These are phyloP conservation scores for Ellobius talpinus DNA, from an alignment of 2,113 vertebrate species.

Conservation along the genomic window DNA sequence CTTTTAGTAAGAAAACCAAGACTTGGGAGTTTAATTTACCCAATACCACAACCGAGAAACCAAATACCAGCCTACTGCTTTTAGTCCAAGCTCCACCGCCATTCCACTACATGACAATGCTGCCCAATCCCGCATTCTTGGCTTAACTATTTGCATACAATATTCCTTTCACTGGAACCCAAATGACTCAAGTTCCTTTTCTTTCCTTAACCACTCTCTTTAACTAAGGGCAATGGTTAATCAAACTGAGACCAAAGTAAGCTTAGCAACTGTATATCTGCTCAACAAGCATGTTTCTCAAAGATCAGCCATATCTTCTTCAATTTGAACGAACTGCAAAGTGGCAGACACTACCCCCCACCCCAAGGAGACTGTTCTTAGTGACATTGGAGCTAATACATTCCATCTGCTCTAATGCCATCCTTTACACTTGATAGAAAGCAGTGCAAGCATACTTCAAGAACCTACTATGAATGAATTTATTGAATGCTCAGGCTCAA, in stretches of 20 bases:
- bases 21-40: slow-evolving; percentile 31
- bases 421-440: not conserved
- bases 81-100: slow-evolving; percentile 15
- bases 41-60: slow-evolving; percentile 17
- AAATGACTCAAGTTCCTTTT: slow-evolving; percentile 35
- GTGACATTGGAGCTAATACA: not conserved
- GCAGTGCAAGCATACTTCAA: not conserved
- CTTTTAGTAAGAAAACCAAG: slow-evolving; percentile 57
- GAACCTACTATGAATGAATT: not conserved
- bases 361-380: not conserved
- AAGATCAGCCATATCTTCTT: slow-evolving; percentile 21
- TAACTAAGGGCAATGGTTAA: slow-evolving; percentile 33
- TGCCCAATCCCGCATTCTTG: not conserved
- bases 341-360: not conserved
- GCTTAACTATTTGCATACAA: slow-evolving; percentile 43
- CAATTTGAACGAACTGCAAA: not conserved
- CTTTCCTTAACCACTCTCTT: slow-evolving; percentile 21
- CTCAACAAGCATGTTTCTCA: slow-evolving; percentile 31
- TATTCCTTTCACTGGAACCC: slow-evolving; percentile 6
- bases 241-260: slow-evolving; percentile 36
- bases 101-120: not conserved
- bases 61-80: not conserved
- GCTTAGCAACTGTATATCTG: not conserved
- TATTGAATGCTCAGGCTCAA: not conserved
- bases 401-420: not conserved